These are phyloP conservation scores for Synanceia verrucosa DNA, from an alignment of 2,797 vertebrate species.

Conservation along the genomic window DNA sequence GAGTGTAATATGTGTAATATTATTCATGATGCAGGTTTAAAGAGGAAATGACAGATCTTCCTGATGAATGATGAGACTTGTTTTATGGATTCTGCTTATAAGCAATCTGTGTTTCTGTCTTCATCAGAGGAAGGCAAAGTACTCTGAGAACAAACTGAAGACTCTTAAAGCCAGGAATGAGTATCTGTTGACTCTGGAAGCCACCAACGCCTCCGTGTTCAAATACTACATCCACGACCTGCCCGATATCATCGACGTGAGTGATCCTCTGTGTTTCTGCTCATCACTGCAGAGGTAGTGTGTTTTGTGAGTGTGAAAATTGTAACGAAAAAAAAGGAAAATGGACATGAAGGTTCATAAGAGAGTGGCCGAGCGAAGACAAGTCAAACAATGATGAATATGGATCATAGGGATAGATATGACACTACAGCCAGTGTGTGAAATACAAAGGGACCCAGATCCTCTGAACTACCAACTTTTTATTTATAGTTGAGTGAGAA, in stretches of 20 bases:
- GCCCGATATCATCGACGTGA: slow-evolving; percentile 97
- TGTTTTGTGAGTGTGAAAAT: too few species aligned
- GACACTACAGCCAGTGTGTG: too few species aligned
- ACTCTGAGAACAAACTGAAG: slow-evolving; percentile 98
- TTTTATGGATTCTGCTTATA: too few species aligned
- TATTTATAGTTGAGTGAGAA: too few species aligned
- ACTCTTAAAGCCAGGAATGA: slow-evolving; percentile 98
- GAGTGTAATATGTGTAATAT: too few species aligned
- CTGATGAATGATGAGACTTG: neutral
- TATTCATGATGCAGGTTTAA: neutral
- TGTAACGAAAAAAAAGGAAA: too few species aligned
- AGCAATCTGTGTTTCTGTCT: slow-evolving; percentile 3
- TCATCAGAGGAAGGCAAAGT: slow-evolving; percentile 95
- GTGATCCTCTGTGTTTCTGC: slow-evolving; percentile 60
- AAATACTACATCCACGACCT: slow-evolving; percentile 99
- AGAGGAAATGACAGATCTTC: neutral
- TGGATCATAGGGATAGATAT: too few species aligned
- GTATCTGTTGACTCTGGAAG: slow-evolving; percentile 97
- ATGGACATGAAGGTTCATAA: too few species aligned
- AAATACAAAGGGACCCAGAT: too few species aligned
- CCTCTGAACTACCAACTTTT: too few species aligned
- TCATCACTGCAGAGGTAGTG: accelerated
- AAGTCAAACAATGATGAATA: too few species aligned
- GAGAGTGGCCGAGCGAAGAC: too few species aligned
- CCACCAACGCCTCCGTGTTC: slow-evolving; percentile 96